phyloP scores from a whole-genome alignment of 2,888 invertebrate species.

The Latheticus oryzae region DNA sequence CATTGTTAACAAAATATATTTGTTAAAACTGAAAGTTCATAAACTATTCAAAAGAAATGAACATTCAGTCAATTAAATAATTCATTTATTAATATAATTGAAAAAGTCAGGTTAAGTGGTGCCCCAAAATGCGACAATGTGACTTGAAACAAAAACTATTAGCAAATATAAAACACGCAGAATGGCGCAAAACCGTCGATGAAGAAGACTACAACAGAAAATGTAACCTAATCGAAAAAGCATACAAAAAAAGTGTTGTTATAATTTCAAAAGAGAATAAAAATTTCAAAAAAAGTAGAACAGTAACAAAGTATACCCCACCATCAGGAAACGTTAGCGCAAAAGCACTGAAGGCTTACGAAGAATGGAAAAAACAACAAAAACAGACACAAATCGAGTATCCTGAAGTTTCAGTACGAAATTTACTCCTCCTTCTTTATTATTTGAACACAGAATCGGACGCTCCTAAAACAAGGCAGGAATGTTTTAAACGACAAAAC shows the following conservation, averaged over 20 bases:
- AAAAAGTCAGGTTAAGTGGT: constrained; percentile 11
- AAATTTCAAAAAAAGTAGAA: not conserved
- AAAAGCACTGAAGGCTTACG: constrained; percentile 1
- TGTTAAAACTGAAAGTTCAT: too few relatives aligned
- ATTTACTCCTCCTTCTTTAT: constrained; percentile 28
- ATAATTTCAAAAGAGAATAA: constrained; percentile 1
- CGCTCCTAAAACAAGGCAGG: too few relatives aligned
- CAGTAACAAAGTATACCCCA: not conserved
- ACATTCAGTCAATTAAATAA: too few relatives aligned
- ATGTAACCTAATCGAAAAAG: constrained; percentile 1
- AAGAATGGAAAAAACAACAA: constrained; percentile 1
- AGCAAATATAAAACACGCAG: not conserved
- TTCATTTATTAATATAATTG: too few relatives aligned
- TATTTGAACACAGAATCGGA: constrained; percentile 14
- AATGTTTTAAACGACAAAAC: constrained; percentile 30
- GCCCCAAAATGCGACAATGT: not conserved
- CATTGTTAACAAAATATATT: too few relatives aligned
- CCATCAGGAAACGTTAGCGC: not conserved
- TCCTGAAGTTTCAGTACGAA: constrained; percentile 23
- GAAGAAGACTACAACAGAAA: constrained; percentile 7
- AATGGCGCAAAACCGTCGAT: constrained; percentile 13
- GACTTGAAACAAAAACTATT: not conserved
- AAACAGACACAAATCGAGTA: not conserved
- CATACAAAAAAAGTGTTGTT: constrained; percentile 2
- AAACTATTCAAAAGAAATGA: too few relatives aligned